Base-by-base conservation (phyloP, 2,113 vertebrate genomes). In the Corythoichthys haematopterus region DNA sequence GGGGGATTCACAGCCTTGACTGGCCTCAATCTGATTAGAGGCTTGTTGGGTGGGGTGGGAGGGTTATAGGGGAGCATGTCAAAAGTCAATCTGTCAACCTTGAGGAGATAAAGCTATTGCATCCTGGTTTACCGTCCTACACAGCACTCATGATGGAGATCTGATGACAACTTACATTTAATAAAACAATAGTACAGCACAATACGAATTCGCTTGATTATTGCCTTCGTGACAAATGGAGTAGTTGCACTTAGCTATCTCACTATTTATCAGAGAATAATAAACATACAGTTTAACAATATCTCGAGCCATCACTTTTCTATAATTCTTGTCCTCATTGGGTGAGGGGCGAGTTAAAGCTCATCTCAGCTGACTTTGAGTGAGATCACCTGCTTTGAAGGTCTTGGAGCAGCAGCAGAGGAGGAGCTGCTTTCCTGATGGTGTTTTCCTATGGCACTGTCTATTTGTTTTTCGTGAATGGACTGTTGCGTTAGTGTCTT, bases 21-120 rank as follows among this genome's bases (percentile, higher is more conserved):
- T 68, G 58, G 78, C 76, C 76, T 72, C 70, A 81, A 85, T 79
- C 78, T 84, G 89, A 85, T 81, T 70, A 88, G 88, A 90, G 83
- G 88, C 84, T 85, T 79, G 75, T 66, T 70, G 76, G 67, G 52
- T 60, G 79, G 80, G 63, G 64, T 79, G 80, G 76, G 83, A 82
- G 56, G 52, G 59, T 40, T 13, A 88, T 87, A 88, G 89, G 87
- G 87, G 84, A 84, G 82, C 75, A 85, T 92, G 92, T 93, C 91
- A 93, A 88, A 88, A 69, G 56, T 85, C 82, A 81, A 81, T 80
- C 81, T 65, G 13, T 81, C 90, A 92, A 84, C 93, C 93, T 94
- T 94, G 92, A 90, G 82, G 79, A 58, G 84, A 90, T 93, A 77
- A 90, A 93, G 88, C 80, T 85, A 90, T 43, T 90, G 90, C 88